Conservation (phyloP, 2,113 vertebrate genomes). For the Paralichthys olivaceus region DNA sequence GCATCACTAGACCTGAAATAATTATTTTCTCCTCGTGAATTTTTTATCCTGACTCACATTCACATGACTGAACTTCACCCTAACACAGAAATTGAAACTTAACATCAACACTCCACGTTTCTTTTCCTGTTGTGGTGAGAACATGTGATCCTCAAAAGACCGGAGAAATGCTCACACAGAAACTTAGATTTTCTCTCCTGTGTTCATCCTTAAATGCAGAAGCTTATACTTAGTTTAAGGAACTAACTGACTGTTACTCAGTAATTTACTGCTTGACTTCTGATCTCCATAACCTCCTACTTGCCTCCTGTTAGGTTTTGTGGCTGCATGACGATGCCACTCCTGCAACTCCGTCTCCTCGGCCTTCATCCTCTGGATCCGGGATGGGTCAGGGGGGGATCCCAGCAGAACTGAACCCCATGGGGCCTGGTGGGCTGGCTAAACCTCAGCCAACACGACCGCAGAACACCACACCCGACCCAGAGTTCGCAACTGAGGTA, state of each 20-base stretch:
- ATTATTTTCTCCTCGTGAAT: neutral
- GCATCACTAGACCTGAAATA: too few relatives aligned
- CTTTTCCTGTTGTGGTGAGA: neutral
- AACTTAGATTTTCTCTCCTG: neutral
- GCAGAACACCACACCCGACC: constrained; percentile 83
- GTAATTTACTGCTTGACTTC: neutral
- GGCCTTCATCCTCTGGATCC: constrained; percentile 52
- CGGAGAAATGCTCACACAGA: neutral
- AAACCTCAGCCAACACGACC: constrained; percentile 77
- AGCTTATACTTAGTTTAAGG: neutral
- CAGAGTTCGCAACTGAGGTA: constrained; percentile 87
- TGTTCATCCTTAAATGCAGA: neutral
- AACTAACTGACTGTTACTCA: neutral
- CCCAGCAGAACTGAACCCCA: constrained; percentile 55
- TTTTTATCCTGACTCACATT: neutral
- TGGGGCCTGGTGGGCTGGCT: constrained; percentile 73
- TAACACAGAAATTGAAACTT: too few relatives aligned
- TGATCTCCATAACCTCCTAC: neutral
- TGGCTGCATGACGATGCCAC: constrained; percentile 85
- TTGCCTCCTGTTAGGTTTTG: constrained; percentile 79
- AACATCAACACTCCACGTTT: neutral
- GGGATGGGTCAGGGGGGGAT: constrained; percentile 57
- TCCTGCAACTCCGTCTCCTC: constrained; percentile 72
- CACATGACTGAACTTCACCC: neutral
- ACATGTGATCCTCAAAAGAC: neutral